Evolutionary conservation across 1,140 invertebrate genomes (phyloP), one percentile per base, ranked within the genome.

Genomic region (Heterodera schachtii): DNA sequence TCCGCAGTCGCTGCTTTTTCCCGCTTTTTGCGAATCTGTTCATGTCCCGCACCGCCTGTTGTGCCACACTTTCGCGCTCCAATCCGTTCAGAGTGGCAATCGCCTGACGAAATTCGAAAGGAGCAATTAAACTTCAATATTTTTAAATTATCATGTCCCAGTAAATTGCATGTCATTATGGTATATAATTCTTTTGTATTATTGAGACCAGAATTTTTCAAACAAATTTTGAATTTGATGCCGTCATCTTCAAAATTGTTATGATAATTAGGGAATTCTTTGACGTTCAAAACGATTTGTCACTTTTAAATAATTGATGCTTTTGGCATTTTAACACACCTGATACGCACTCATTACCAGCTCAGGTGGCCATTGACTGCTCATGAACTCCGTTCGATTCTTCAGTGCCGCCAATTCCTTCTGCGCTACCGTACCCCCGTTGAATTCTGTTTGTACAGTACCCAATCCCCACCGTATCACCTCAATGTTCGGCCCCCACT

Each of bases 61-160:
- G 81, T 43, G 85, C 67, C 41, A 75, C 76, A 13, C 82, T 78
- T 47, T 85, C 84, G 21, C 84, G 52, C 75, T 85, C 84, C 69
- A 85, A 16, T 4, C 76, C 79, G 69, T 86, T 85, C 52, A 85
- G 60, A n/a, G 81, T 85, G 60, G 84, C 80, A 16, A 85, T 85
- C 3, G 82, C 84, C 75, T 78, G 41, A 21, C 31, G 31, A 31
- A 31, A 31, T 31, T 31, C 31, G 31, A 31, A 31, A 31, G 1
- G 31, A 31, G 31, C 31, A 31, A 31, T 31, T 31, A 0, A 31
- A 31, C 31, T 31, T 31, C 31, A 31, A 0, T 31, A 31, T 31
- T 31, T 31, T 31, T 1, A 31, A 31, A 31, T 31, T 1, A 31
- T 1, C 1, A 1, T 31, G 1, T 31, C 31, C 31, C 31, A 31